A percentile compares a stretch with the other conserved stretches of the same genome.
Conservation (phyloP, 1,140 invertebrate genomes). For the Dendroctonus valens region DNA sequence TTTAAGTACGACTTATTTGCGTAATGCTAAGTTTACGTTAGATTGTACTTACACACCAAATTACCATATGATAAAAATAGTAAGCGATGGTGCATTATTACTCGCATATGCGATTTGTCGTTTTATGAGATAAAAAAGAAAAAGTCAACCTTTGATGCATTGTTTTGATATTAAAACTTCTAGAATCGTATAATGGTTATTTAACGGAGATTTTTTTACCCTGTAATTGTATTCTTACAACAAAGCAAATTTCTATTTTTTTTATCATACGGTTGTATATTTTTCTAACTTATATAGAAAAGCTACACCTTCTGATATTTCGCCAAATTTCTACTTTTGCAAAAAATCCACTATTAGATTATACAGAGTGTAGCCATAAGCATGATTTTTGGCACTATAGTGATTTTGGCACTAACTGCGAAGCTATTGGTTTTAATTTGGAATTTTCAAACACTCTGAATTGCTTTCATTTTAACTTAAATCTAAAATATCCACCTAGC, state of each 20-base stretch:
- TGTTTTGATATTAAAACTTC: conserved; percentile 2
- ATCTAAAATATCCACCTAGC: conserved; percentile 1
- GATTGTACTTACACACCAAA: conserved; percentile 21
- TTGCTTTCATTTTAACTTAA: conserved; percentile 12
- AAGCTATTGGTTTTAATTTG: conserved; percentile 10
- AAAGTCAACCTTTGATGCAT: neutral
- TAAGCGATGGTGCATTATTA: neutral
- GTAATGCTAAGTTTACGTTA: conserved; percentile 9
- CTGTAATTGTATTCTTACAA: conserved; percentile 25
- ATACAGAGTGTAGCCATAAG: conserved; percentile 22
- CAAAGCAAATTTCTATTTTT: conserved; percentile 12
- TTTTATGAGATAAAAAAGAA: neutral
- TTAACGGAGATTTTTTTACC: conserved; percentile 16
- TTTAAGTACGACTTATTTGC: conserved; percentile 18
- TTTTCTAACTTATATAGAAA: conserved; percentile 23
- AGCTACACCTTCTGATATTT: conserved; percentile 26
- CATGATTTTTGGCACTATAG: conserved; percentile 16
- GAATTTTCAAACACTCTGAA: neutral
- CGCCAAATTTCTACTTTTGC: conserved; percentile 12
- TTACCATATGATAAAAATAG: conserved; percentile 28
- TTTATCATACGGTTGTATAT: conserved; percentile 20
- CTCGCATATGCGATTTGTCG: too few relatives aligned
- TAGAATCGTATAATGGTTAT: neutral
- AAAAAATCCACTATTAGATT: conserved; percentile 12
- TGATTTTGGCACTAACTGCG: conserved; percentile 18